Base-by-base conservation (phyloP, 1,140 invertebrate species). In the Spodoptera litura region DNA sequence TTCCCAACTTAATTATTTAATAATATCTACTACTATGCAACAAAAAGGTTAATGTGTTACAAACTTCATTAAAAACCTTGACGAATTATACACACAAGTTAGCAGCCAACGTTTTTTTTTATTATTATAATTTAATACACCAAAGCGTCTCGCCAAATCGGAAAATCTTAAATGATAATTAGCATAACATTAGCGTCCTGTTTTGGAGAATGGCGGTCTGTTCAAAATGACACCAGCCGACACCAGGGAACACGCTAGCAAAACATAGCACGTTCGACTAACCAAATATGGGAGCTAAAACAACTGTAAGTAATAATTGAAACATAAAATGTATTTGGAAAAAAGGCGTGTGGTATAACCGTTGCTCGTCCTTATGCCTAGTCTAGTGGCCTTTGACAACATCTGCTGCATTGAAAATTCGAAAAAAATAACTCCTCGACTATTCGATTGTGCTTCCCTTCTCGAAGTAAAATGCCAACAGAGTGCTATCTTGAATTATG, bases 401-500 rank as follows among this genome's bases (percentile, higher is more conserved):
- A 89, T 88, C 88, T 89, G 88, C 87, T 88, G 70, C 53, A 75
- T 83, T 81, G 83, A 88, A 88, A 88, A 80, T 80, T 61, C 5
- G 78, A 66, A 78, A 82, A 87, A 87, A 87, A 86, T 78, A 61
- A 78, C 76, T 73, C 66, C 49, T 11, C 53, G 13, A 58, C 71
- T 81, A 77, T 83, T 81, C 83, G 78, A 83, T 81, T 81, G 82
- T 85, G 64, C 70, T 76, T 53, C 64, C 78, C 20, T 44, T 44
- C 38, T 80, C 66, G 64, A 77, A 79, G 81, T 53, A 82, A 44
- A 82, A 83, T 83, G 82, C 83, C 85, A 86, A 78, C 78, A 78
- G 78, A 78, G 76, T 80, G 56, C 55, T 79, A 80, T 81, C 81
- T 82, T 83, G 81, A 85, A 82, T 87, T 83, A 87, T 81, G 74